Conservation (phyloP, 2,113 vertebrate genomes). For the Ptilorrhoa leucosticta region DNA sequence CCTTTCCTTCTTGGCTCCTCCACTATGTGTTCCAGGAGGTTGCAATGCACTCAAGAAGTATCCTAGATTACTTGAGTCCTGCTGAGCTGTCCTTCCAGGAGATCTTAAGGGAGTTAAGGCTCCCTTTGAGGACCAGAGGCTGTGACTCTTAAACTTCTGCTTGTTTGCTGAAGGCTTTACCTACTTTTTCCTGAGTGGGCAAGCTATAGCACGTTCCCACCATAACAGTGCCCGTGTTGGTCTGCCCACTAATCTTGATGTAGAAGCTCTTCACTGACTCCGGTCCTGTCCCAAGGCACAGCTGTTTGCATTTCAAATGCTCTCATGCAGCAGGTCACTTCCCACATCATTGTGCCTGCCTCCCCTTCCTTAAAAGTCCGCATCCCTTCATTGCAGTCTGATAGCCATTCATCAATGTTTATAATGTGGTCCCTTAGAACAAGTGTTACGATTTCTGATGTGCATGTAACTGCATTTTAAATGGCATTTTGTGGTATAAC, state of each 20-base stretch:
- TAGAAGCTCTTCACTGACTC: background rate
- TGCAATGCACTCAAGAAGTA: background rate
- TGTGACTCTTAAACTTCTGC: background rate
- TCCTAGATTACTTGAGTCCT: background rate
- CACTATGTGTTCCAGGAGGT: background rate
- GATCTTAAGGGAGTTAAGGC: background rate
- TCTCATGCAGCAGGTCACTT: background rate
- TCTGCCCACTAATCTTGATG: background rate
- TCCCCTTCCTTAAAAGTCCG: background rate
- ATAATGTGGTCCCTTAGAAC: background rate
- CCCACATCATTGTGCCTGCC: rapidly evolving
- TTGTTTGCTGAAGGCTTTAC: background rate
- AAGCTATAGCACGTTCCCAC: background rate
- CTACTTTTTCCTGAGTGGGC: background rate
- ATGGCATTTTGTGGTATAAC: background rate
- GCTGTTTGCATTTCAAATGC: background rate
- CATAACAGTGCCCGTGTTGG: background rate
- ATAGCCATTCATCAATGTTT: background rate
- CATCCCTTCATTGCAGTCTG: background rate
- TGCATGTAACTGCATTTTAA: background rate
- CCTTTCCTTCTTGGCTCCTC: background rate
- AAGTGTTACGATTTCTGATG: background rate
- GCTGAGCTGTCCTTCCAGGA: background rate
- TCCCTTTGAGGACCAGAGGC: background rate
- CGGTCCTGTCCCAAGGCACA: background rate